phyloP scores from a whole-genome alignment of 64 coral and sea anemone species.

The Hydrozoanthus tunicans region DNA sequence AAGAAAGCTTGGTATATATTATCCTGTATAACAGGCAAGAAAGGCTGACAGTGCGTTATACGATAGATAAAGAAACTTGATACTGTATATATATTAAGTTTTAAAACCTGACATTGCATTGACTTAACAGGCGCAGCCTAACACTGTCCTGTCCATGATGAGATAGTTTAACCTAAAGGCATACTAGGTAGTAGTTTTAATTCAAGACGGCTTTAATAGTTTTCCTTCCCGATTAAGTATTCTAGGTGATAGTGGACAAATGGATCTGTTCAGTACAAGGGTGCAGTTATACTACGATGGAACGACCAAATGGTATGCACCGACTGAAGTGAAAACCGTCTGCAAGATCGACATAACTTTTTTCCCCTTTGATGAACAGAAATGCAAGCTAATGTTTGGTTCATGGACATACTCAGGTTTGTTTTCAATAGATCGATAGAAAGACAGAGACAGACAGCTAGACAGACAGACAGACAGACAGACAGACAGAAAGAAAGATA shows the following conservation, averaged over 20 bases:
- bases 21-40: no score
- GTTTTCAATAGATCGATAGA: background rate
- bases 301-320: constrained; percentile 30
- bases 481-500: no score
- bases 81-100: no score
- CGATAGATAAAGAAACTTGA: no score
- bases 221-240: background rate
- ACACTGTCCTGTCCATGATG: background rate
- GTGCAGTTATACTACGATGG: constrained; percentile 24
- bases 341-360: constrained; percentile 47
- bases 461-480: no score
- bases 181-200: background rate
- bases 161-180: background rate
- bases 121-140: no score
- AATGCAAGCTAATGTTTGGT: constrained; percentile 10
- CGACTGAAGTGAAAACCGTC: constrained; percentile 23
- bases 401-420: constrained; percentile 44
- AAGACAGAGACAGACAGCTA: no score
- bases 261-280: constrained; percentile 33
- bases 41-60: no score
- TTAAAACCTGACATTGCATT: no score
- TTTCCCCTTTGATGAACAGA: constrained; percentile 44
- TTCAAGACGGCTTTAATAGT: background rate
- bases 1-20: no score
- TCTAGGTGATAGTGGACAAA: constrained; percentile 13